Evolutionary conservation across 2,113 vertebrate species (phyloP).

Genomic region (Callorhinus ursinus): DNA sequence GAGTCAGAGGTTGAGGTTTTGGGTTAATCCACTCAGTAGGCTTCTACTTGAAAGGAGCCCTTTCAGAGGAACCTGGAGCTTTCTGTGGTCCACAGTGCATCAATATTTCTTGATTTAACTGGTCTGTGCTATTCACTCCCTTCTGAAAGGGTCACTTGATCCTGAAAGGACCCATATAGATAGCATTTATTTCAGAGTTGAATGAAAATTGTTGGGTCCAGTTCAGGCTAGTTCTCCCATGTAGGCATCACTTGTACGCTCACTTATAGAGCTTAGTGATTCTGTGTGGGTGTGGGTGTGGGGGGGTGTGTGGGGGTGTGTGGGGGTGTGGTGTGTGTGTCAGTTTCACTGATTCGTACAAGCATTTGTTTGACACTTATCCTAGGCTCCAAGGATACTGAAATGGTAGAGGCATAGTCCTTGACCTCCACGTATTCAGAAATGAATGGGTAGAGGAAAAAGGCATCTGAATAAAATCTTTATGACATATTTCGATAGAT

Average conservation of each 20-base stretch:
- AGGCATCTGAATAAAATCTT: not conserved
- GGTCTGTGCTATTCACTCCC: not conserved
- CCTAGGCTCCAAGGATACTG: not conserved
- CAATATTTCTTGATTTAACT: not conserved
- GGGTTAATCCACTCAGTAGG: not conserved
- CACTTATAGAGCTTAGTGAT: not conserved
- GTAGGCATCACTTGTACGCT: not conserved
- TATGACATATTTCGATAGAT: not conserved
- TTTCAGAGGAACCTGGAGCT: not conserved
- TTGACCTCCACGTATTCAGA: not conserved
- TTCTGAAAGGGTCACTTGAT: conserved; percentile 24
- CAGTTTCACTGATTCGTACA: not conserved
- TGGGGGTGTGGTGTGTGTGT: not conserved
- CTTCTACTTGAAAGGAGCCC: not conserved
- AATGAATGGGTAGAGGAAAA: not conserved
- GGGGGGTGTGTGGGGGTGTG: not conserved
- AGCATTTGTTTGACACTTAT: not conserved
- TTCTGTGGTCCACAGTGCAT: not conserved
- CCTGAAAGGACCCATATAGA: not conserved
- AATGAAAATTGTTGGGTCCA: not conserved
- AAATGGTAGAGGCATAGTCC: not conserved
- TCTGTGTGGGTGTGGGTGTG: not conserved
- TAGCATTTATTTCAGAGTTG: conserved; percentile 6
- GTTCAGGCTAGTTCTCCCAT: not conserved
- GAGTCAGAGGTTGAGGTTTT: conserved; percentile 29